Base-by-base conservation (phyloP, 2,113 vertebrate genomes). In the Hippocampus mohnikei region DNA sequence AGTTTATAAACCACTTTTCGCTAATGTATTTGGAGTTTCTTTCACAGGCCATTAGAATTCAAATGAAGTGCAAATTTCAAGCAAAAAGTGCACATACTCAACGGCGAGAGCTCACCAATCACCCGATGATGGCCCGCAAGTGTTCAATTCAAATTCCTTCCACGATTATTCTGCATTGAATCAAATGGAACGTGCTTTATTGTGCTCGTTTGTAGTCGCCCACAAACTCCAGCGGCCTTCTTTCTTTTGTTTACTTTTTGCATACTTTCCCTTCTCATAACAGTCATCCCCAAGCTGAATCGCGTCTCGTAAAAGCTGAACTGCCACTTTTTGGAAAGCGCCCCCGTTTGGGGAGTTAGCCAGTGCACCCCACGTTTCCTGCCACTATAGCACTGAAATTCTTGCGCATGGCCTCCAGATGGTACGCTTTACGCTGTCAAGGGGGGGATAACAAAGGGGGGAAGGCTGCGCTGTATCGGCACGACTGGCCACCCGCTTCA, bases 371-470 rank as follows among this genome's bases (percentile, higher is more conserved):
- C 56, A 59, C 23, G 6, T 59, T 59, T 59, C 56, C 56, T 58
- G 56, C 56, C 25, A 29, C 56, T 0, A 58, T 27, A 58, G 55
- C 9, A 25, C n/a, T 25, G 53, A 11, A 33, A 74, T 61, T 42
- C 70, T 70, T 70, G 74, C 53, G 46, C 71, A 79, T 33, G 76
- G 67, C 55, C 69, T 78, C 77, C 86, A 86, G 84, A 83, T 85
- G 81, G 75, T 77, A 67, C 63, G 74, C 27, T 82, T 81, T 83
- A 84, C 60, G 52, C 58, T 4, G 21, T 25, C 72, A 55, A 55
- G 71, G 33, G 33, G 33, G 69, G 33, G 1, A 37, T 37, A 37
- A 37, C 33, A 37, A 37, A 33, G 29, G 56, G 71, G 70, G 68
- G 68, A 61, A 16, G 46, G 46, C 16, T 18, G 46, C 16, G 46